A percentile compares a stretch with the other conserved stretches of the same genome.
Evolutionary conservation across 2,797 vertebrate genomes (phyloP).

Genomic region (Melanotaenia boesemani): DNA sequence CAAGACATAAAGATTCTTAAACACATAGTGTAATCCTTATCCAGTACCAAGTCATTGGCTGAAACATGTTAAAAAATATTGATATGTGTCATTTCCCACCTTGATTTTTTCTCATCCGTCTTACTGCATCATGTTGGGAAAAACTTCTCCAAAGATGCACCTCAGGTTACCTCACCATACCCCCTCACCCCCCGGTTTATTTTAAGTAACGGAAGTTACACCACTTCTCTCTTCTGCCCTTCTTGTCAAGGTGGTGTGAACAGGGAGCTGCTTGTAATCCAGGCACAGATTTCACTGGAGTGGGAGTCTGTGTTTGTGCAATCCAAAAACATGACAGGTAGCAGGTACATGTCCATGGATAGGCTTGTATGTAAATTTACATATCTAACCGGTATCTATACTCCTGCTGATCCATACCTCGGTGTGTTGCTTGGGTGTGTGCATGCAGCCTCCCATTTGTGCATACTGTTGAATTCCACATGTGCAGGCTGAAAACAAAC

Average conservation of each 20-base stretch:
- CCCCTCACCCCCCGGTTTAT: conserved; percentile 40
- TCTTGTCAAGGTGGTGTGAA: conserved; percentile 33
- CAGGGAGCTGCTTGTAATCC: conserved; percentile 22
- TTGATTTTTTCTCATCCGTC: no score
- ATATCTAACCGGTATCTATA: conserved; percentile 1
- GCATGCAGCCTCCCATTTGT: conserved; percentile 12
- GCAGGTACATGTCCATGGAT: conserved; percentile 8
- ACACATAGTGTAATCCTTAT: no score
- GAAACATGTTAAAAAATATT: no score
- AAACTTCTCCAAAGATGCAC: neutral
- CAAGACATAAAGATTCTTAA: no score
- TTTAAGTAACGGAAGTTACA: conserved; percentile 62
- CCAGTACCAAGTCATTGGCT: no score
- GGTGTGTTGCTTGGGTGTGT: conserved; percentile 17
- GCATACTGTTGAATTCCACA: conserved; percentile 75
- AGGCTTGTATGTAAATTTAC: conserved; percentile 17
- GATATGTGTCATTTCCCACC: no score
- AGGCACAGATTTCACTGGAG: conserved; percentile 1
- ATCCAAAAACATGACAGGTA: neutral
- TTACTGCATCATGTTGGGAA: no score
- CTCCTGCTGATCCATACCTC: neutral
- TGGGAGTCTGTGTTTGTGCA: conserved; percentile 2
- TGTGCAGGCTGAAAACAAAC: conserved; percentile 67
- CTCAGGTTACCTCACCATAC: conserved; percentile 37
- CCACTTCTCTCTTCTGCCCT: neutral